Evolutionary conservation across 1,140 invertebrate genomes (phyloP).

Genomic region (Agrypnia vestita): DNA sequence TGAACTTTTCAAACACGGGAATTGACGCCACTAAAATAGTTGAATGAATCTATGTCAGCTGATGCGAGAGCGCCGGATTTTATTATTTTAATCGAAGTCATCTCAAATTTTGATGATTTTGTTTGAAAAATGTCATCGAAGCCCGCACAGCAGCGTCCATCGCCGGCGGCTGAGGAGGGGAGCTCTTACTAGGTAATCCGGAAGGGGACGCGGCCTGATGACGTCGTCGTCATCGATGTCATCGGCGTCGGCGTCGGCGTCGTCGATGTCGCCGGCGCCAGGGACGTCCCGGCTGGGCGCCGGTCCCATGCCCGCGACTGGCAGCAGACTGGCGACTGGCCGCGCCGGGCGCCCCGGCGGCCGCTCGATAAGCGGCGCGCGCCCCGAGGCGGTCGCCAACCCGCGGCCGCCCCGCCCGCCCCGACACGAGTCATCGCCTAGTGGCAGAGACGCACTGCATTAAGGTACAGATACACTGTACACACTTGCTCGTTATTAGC

Average conservation of each 20-base stretch:
- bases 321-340: constrained; percentile 18
- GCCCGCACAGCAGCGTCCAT: not conserved
- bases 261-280: constrained; percentile 34
- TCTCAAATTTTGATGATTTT: too few relatives aligned
- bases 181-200: constrained; percentile 47
- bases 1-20: too few relatives aligned
- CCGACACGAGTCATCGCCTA: too few relatives aligned
- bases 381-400: not conserved
- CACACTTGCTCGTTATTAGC: too few relatives aligned
- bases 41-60: too few relatives aligned
- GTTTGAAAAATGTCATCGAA: too few relatives aligned
- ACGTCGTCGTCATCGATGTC: constrained; percentile 46
- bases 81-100: too few relatives aligned
- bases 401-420: not conserved
- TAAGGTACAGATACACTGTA: too few relatives aligned
- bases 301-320: constrained; percentile 50
- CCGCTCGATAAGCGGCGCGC: constrained; percentile 25
- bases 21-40: too few relatives aligned
- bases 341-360: not conserved
- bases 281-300: constrained; percentile 52
- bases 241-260: constrained; percentile 41
- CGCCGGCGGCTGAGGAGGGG: not conserved
- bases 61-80: too few relatives aligned
- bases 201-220: constrained; percentile 47
- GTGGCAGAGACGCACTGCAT: too few relatives aligned